These are phyloP conservation scores for Micromys minutus DNA, from an alignment of 2,113 vertebrate genomes.

Conservation along the genomic window DNA sequence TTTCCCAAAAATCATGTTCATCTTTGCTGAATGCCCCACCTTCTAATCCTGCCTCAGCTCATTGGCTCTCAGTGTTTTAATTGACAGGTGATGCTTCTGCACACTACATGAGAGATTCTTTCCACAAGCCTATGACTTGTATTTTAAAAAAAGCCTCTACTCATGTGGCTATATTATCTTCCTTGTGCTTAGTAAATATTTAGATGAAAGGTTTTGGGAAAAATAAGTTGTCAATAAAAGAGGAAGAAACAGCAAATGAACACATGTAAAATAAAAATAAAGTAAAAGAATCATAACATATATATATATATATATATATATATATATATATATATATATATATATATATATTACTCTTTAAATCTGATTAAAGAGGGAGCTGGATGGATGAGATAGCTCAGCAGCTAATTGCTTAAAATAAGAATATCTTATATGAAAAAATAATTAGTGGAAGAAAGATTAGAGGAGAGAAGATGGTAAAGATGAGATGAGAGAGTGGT, in stretches of 20 bases:
- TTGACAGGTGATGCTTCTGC: too few relatives aligned
- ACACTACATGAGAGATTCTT: too few relatives aligned
- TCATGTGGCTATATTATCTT: background rate
- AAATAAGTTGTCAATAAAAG: background rate
- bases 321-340: too few relatives aligned
- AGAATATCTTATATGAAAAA: background rate
- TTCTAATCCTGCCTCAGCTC: too few relatives aligned
- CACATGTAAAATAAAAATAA: background rate
- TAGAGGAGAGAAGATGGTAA: background rate
- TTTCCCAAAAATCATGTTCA: too few relatives aligned
- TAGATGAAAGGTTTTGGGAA: background rate
- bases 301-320: too few relatives aligned
- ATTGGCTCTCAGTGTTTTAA: too few relatives aligned
- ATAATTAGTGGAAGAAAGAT: background rate
- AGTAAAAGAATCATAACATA: background rate
- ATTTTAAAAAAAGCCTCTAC: background rate
- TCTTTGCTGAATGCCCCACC: too few relatives aligned
- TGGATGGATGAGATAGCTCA: background rate
- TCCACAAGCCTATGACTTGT: background rate
- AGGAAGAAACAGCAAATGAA: background rate
- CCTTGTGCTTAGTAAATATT: background rate
- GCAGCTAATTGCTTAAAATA: background rate
- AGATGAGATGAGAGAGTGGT: background rate
- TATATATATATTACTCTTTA: too few relatives aligned
- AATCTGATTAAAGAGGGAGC: background rate